Conservation (phyloP, 2,797 vertebrate genomes). For the Diglossa cyanea region DNA sequence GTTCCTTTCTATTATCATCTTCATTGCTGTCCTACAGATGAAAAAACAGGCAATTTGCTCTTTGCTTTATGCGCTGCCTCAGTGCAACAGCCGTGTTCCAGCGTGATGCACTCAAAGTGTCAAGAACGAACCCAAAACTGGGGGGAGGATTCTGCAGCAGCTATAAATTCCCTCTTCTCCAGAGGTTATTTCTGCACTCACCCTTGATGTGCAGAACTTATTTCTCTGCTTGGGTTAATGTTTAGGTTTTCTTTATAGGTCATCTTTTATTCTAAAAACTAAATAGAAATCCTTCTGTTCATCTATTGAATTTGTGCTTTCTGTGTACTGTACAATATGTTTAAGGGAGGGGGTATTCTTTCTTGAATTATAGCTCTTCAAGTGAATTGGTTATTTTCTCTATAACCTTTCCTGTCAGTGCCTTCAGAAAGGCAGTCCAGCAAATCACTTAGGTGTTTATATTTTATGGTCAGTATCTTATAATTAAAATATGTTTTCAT, state of each 20-base stretch:
- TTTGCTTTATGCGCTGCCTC: not conserved
- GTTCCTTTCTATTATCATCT: not conserved
- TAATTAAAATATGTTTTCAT: not conserved
- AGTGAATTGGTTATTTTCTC: not conserved
- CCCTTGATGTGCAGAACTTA: not conserved
- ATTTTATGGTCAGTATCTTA: not conserved
- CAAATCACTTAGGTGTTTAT: not conserved
- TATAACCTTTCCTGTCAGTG: not conserved
- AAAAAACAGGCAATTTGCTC: not conserved
- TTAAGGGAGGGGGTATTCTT: not conserved
- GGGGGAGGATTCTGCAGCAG: not conserved
- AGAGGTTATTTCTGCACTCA: conserved; percentile 1
- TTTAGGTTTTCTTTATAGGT: not conserved
- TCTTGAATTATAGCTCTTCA: conserved; percentile 3
- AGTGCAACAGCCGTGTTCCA: not conserved
- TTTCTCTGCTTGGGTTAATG: not conserved
- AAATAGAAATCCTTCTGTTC: not conserved
- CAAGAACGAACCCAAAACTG: not conserved
- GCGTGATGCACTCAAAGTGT: not conserved
- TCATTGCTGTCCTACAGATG: not conserved
- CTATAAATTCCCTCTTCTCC: not conserved
- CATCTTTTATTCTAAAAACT: not conserved
- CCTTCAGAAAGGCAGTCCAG: not conserved
- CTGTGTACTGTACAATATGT: not conserved
- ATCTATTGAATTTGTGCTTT: not conserved